Base-by-base conservation (phyloP, 2,888 invertebrate species). In the Mythimna albipuncta region DNA sequence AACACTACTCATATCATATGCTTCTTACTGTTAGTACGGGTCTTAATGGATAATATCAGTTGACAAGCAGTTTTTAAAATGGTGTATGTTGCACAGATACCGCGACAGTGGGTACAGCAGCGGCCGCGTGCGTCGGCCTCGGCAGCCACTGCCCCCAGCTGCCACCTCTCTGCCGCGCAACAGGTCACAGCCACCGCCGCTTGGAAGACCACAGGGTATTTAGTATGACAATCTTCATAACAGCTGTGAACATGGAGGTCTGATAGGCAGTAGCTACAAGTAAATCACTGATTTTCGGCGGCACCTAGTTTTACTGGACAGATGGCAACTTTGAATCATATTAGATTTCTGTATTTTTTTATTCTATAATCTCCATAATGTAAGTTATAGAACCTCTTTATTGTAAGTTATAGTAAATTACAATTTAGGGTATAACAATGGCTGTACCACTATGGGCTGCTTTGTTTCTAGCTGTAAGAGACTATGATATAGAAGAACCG, bases 81-180 rank as follows among this genome's bases (percentile, higher is more conserved):
- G 19, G 16, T 21, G 41, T 13, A 16, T 21, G 19, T 38, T 32
- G 38, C 6, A 2, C 78, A 96, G 96, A 80, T 96, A 96, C 66
- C 93, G 95, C 0, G 96, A 96, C 85, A 96, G 96, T 55, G 95
- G 95, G 2, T 94, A 95, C 88, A 93, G 93, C 84, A 95, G 94
- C 80, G 91, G 91, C 0, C 91, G 93, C 10, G 81, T 85, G 19
- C 91, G 93, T 1, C 89, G 91, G 3, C 44, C 88, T 32, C 87
- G 91, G 58, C 84, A 82, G 32, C 79, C 84, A 7, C 72, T 75
- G 11, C 77, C 75, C 59, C 83, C 82, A 52, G 79, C 59, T 9
- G 32, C 83, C 65, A 21, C 88, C 81, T 77, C 91, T 63, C 47
- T 88, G 47, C 88, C 89, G 21, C 85, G 91, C 52, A 89, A 88